phyloP scores from a whole-genome alignment of 2,888 invertebrate genomes.

The Onthophagus sagittarius region DNA sequence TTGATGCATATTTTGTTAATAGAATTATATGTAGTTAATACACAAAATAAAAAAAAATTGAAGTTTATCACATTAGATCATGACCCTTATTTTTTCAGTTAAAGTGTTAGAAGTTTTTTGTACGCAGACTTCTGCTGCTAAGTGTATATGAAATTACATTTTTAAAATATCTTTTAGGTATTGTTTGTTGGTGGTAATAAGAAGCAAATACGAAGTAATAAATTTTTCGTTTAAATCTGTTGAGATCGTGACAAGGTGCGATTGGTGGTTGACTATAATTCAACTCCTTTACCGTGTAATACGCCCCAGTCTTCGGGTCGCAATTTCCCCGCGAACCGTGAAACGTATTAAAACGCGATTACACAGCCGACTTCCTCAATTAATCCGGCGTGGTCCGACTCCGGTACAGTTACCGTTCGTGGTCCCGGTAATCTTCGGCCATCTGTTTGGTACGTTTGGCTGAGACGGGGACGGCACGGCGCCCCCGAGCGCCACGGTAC shows the following conservation, averaged over 20 bases:
- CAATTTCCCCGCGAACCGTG: constrained; percentile 1
- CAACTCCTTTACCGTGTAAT: not conserved
- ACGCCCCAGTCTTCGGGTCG: not conserved
- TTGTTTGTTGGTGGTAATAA: too few species aligned
- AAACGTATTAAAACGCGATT: constrained; percentile 7
- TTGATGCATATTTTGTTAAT: too few species aligned
- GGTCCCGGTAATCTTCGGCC: not conserved
- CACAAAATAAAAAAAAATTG: too few species aligned
- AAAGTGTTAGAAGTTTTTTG: too few species aligned
- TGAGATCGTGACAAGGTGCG: not conserved
- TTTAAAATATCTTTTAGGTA: too few species aligned
- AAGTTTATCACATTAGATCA: too few species aligned
- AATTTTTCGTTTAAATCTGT: too few species aligned
- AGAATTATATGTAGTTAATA: too few species aligned
- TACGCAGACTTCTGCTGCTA: too few species aligned
- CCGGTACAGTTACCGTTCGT: constrained; percentile 2
- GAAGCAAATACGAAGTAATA: too few species aligned
- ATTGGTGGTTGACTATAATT: not conserved
- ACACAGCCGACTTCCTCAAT: constrained; percentile 3
- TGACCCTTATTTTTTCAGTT: too few species aligned
- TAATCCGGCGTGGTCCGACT: not conserved
- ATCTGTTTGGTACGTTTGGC: not conserved
- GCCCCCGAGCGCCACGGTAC: not conserved
- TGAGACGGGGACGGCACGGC: not conserved
- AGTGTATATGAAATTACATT: too few species aligned